Evolutionary conservation across 2,113 vertebrate genomes (phyloP).

Genomic region (Raphicerus campestris): DNA sequence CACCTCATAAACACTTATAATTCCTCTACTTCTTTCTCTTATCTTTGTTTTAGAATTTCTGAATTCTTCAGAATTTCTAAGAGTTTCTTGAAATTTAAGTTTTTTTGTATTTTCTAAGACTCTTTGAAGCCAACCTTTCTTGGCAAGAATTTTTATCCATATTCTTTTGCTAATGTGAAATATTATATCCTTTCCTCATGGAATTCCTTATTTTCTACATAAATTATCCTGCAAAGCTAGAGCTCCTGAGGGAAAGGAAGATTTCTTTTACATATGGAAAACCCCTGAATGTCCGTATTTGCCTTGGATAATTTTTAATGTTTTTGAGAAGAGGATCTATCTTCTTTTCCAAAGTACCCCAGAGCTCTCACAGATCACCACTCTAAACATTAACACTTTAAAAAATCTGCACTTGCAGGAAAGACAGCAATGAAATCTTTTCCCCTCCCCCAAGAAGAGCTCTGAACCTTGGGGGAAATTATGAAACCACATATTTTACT

Average conservation of each 20-base stretch:
- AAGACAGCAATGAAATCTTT: not conserved
- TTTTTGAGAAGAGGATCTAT: not conserved
- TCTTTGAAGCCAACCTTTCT: not conserved
- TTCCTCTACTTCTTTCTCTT: not conserved
- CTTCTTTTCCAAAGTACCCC: not conserved
- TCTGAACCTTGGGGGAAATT: not conserved
- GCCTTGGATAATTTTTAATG: not conserved
- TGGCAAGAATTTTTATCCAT: slow-evolving; percentile 19
- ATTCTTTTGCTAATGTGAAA: not conserved
- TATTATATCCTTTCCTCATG: not conserved
- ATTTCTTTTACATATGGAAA: slow-evolving; percentile 41
- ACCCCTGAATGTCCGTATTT: not conserved
- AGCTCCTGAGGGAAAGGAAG: not conserved
- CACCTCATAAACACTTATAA: not conserved
- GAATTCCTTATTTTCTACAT: slow-evolving; percentile 26
- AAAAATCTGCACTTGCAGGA: not conserved
- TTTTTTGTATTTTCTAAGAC: not conserved
- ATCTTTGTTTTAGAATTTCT: not conserved
- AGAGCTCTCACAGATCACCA: not conserved
- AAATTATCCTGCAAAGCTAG: slow-evolving; percentile 1
- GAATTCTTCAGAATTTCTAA: not conserved
- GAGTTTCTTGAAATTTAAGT: not conserved
- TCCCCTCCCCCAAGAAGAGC: not conserved
- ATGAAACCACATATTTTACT: not conserved
- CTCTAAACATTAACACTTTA: not conserved